Evolutionary conservation across 2,113 vertebrate species (phyloP), one percentile per base, ranked within the genome.

Genomic region (Trinectes maculatus): DNA sequence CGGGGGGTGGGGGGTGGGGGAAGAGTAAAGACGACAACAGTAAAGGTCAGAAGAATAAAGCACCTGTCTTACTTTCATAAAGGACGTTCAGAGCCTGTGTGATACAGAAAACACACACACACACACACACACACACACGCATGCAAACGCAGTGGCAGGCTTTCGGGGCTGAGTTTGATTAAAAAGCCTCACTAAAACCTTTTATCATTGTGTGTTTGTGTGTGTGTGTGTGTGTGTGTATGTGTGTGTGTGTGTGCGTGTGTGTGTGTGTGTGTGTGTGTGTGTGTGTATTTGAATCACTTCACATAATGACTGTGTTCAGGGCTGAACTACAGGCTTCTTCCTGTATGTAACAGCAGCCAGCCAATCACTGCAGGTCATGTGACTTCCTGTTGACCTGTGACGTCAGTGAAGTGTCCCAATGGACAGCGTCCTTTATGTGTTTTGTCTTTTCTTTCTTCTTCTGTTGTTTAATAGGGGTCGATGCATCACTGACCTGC

Each of bases 111-210:
- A 6, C 8, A 43, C 40, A 43, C 40, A 43, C 18, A 42, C 40
- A 42, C 18, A 42, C 36, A 39, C 13, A 39, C 36, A 37, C 36
- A 39, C 36, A 39, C 36, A 39, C 36, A 6, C 8, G 6, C 5
- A 15, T 16, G 34, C 5, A 13, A 36, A 5, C 3, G 34, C 3
- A 65, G 66, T 42, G 21, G 28, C 34, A 6, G 59, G 34, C 34
- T 62, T 34, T 42, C 26, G 12, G 19, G 34, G 5, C 31, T 51
- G 15, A 22, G 36, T 59, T 36, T 49, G 62, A 79, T 62, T 57
- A 61, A 65, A 72, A 68, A 34, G 57, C 43, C 31, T 25, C 18
- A 2, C 54, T 21, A 1, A 44, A n/a, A 31, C 55, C 39, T 66
- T 69, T 48, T n/a, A 64, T 63, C 56, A 46, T 9, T 12, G 1